Evolutionary conservation across 2,888 invertebrate species (phyloP).

Genomic region (Argyra leucocephala): DNA sequence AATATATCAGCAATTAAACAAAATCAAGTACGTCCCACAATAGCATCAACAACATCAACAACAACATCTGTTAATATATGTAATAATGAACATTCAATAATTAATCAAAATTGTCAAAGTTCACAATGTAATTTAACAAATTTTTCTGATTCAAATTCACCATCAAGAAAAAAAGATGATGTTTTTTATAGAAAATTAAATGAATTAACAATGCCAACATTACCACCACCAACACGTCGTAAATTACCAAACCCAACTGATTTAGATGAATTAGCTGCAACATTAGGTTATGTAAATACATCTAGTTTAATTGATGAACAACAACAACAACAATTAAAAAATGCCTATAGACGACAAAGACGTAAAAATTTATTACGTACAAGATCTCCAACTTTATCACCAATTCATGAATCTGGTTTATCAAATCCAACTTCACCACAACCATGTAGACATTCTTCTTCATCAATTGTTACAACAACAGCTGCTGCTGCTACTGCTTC

Average conservation of each 20-base stretch:
- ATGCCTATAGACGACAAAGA: conserved; percentile 38
- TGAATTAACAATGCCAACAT: conserved; percentile 39
- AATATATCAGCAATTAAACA: conserved; percentile 32
- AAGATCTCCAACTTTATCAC: conserved; percentile 53
- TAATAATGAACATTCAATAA: background rate
- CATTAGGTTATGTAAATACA: conserved; percentile 45
- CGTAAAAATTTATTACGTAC: conserved; percentile 45
- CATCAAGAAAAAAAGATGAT: conserved; percentile 36
- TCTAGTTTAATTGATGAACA: conserved; percentile 26
- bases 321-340: conserved; percentile 30
- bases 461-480: conserved; percentile 9
- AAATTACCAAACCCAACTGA: conserved; percentile 45
- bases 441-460: conserved; percentile 39
- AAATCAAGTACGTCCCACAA: conserved; percentile 42
- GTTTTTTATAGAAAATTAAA: conserved; percentile 36
- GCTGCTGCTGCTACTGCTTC: background rate
- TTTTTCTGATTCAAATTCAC: conserved; percentile 11
- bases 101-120: background rate
- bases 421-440: conserved; percentile 60
- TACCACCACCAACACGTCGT: conserved; percentile 45
- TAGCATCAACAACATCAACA: conserved; percentile 14
- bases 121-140: background rate
- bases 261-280: conserved; percentile 49
- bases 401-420: conserved; percentile 60
- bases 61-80: background rate